Percentiles rank a stretch among this genome's conserved stretches.
Conservation (phyloP, 2,113 vertebrate species). For the Varanus salvator region DNA sequence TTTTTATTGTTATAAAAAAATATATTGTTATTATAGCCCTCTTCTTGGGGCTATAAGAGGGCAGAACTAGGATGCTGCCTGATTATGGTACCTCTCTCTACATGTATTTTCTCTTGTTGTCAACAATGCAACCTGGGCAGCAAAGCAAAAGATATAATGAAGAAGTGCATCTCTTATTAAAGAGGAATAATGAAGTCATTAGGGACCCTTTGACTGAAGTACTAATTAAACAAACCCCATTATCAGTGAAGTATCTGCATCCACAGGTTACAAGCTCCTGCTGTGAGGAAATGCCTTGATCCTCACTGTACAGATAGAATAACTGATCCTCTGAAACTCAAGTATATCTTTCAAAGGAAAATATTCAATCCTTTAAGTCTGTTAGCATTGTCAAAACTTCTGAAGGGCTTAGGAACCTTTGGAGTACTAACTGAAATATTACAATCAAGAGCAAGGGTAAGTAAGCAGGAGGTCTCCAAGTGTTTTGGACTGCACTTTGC, state of each 20-base stretch:
- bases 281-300: slow-evolving; percentile 1
- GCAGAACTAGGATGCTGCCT: neutral
- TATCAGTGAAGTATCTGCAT: neutral
- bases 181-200: neutral
- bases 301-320: neutral
- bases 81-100: neutral
- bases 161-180: neutral
- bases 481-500: no score
- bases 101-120: neutral
- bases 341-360: neutral
- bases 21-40: no score
- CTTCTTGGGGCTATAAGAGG: neutral
- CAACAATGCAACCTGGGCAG: neutral
- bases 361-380: neutral
- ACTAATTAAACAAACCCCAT: neutral
- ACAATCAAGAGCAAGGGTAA: neutral
- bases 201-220: neutral
- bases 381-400: neutral
- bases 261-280: neutral
- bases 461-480: no score
- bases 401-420: neutral
- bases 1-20: neutral
- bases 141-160: neutral
- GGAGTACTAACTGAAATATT: neutral
- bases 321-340: slow-evolving; percentile 3